Conservation (phyloP, 2,888 invertebrate genomes). For the Apamea monoglypha region DNA sequence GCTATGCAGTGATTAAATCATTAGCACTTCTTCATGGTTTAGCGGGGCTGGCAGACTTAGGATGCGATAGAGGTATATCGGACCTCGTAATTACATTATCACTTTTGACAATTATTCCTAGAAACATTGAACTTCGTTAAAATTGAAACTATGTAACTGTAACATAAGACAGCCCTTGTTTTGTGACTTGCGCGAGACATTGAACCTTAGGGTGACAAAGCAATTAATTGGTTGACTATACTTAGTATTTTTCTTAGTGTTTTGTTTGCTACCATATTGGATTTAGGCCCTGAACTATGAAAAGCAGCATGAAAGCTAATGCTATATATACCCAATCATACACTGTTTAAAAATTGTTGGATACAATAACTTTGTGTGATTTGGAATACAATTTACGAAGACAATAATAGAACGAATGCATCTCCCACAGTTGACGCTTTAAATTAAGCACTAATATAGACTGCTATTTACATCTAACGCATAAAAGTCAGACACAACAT, state of each 20-base stretch:
- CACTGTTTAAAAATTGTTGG: neutral
- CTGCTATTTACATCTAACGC: slow-evolving; percentile 5
- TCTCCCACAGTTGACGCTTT: slow-evolving; percentile 26
- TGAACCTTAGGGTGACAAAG: neutral
- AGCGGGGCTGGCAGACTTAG: neutral
- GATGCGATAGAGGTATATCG: neutral
- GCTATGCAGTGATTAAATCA: neutral
- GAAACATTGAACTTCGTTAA: neutral
- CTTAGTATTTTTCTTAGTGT: neutral
- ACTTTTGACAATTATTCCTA: neutral
- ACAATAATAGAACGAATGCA: slow-evolving; percentile 21
- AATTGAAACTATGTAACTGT: neutral
- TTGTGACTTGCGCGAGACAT: neutral
- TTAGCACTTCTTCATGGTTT: neutral
- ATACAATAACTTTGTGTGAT: neutral
- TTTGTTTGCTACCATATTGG: neutral
- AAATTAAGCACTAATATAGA: slow-evolving; percentile 21
- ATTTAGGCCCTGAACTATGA: neutral
- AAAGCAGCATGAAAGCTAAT: neutral
- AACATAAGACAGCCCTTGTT: neutral
- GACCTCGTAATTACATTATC: neutral
- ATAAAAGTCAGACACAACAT: slow-evolving; percentile 27
- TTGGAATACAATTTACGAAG: neutral
- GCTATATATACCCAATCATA: neutral
- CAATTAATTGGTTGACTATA: neutral